Base-by-base conservation (phyloP, 2,888 invertebrate genomes). In the Hirudinaria manillensis region DNA sequence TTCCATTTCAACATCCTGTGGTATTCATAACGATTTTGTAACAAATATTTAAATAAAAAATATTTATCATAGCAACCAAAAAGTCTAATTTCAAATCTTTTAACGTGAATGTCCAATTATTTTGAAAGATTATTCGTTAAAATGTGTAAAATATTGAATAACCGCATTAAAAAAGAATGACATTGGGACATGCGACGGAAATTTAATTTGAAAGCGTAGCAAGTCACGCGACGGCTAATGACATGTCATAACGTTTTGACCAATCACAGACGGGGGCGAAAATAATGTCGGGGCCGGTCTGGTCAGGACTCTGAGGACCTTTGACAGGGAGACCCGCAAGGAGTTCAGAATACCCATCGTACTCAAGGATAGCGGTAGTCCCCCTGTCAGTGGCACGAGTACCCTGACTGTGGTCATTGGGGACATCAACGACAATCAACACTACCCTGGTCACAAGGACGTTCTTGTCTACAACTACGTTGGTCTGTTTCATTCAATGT, bases 371-470 rank as follows among this genome's bases (percentile, higher is more conserved):
- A 93, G 93, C 81, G 96, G 97, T 61, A 93, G 92, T 80, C 94
- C 95, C n/a, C 91, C 92, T 0, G 93, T 95, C 51, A 79, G 80
- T 29, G 81, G 80, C 92, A 93, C 94, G 24, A 96, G 95, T 78
- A 96, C 96, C 16, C 94, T 94, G 83, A 96, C 95, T 0, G 87
- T 98, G 55, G 96, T 95, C 0, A 93, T 98, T 36, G 93, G 96
- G 72, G 97, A 99, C 81, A 97, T 97, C 32, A 98, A 99, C 86
- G 92, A 93, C 32, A 99, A 99, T 85, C 98, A 98, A 85, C 99
- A 98, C 94, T 93, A 93, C 83, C 94, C 97, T 0, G 99, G 98
- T 0, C 91, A 93, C 4, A 98, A 98, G 88, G 89, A 95, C 80
- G 94, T 99, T 82, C 92, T 95, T 83, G 94, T 97, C 2, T 98